These are phyloP conservation scores for Tarsius wallacei DNA, from an alignment of 2,797 vertebrate genomes.

Conservation along the genomic window DNA sequence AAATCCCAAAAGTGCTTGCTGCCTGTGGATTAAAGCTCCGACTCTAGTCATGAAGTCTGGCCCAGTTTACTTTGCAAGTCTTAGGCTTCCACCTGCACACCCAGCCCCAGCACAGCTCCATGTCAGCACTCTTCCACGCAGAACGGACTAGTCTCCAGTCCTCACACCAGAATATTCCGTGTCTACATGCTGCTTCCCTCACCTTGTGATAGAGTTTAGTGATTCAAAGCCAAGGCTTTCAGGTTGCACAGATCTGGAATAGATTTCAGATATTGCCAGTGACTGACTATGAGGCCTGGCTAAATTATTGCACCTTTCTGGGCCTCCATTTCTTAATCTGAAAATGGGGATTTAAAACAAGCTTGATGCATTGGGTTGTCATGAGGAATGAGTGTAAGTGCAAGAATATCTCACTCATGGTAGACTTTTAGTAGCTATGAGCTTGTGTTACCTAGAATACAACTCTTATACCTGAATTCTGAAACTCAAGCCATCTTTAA, in stretches of 20 bases:
- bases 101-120: neutral
- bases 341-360: constrained; percentile 30
- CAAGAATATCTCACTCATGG: neutral
- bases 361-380: neutral
- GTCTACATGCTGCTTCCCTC: neutral
- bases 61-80: neutral
- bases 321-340: neutral
- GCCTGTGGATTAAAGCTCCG: neutral
- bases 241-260: neutral
- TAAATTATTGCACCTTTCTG: neutral
- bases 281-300: neutral
- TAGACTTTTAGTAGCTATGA: neutral
- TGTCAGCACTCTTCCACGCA: neutral
- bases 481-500: neutral
- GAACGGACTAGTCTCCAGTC: neutral
- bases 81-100: neutral
- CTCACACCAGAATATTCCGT: neutral
- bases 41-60: neutral
- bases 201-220: neutral
- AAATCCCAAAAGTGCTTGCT: neutral
- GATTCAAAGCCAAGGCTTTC: neutral
- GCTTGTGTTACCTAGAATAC: neutral
- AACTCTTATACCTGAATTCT: neutral
- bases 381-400: neutral
- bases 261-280: neutral